Base-by-base conservation (phyloP, 2,888 invertebrate genomes). In the Diloba caeruleocephala region DNA sequence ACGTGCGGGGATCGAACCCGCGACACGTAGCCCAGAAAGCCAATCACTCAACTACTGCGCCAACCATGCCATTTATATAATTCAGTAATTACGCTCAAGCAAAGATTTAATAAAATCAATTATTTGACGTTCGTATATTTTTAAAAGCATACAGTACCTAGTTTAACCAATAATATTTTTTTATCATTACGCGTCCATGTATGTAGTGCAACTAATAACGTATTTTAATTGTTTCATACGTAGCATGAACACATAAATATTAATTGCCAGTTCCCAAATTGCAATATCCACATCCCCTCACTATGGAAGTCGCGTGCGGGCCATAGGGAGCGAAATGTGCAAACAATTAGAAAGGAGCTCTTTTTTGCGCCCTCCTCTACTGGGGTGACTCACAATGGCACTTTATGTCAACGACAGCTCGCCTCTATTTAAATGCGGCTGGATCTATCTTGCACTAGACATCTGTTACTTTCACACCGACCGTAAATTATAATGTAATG, bases 331-430 rank as follows among this genome's bases (percentile, higher is more conserved):
- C 77, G 76, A 92, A 92, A 92, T 90, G 92, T 88, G 90, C 92
- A 92, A 92, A 92, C 92, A 92, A 92, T 92, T 90, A 90, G 86
- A 82, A 84, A 76, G 49, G 86, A 84, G 85, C 82, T 82, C 83
- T 88, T 90, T 88, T 89, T 89, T 87, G 82, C 78, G 78, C 79
- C 74, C 82, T 76, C 69, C 61, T 52, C 57, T 68, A 68, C 21
- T 21, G 74, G 83, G 82, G 80, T 72, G 76, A 66, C 34, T 36
- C 81, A 90, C 88, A 90, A 91, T 86, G 77, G 85, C 87, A 87
- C 90, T 91, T 80, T 76, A 84, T 82, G 89, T 86, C 87, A 86
- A 82, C 84, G 81, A 81, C 88, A 87, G 83, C 76, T 74, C 80
- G 78, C 78, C 79, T 84, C 81, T 79, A 84, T 88, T 85, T 79